These are phyloP conservation scores for Neotoxoptera formosana DNA, from an alignment of 1,140 invertebrate species.

Conservation along the genomic window DNA sequence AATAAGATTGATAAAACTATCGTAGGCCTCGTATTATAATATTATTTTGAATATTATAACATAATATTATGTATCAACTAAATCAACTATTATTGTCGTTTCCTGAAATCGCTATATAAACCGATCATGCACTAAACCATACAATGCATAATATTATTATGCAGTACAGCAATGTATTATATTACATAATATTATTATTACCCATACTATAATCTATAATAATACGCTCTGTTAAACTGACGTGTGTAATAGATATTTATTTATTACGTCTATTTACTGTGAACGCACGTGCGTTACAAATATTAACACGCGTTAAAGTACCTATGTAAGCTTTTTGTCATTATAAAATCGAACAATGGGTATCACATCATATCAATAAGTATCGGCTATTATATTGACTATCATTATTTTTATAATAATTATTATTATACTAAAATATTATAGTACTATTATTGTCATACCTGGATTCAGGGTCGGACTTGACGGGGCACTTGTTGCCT, in stretches of 20 bases:
- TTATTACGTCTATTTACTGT: background rate
- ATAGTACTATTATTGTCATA: constrained; percentile 30
- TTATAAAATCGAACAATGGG: background rate
- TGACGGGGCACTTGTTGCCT: constrained; percentile 58
- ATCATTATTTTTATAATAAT: background rate
- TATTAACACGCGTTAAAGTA: background rate
- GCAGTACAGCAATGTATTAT: background rate
- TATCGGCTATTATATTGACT: background rate
- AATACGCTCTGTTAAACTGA: background rate
- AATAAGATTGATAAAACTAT: background rate
- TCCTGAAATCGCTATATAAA: background rate
- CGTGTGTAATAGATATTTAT: background rate
- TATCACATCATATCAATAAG: background rate
- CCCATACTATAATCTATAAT: background rate
- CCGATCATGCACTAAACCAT: background rate
- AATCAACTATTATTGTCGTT: background rate
- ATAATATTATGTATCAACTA: background rate
- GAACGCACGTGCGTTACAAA: background rate
- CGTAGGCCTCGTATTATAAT: background rate
- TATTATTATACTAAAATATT: background rate
- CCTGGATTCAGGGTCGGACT: constrained; percentile 53
- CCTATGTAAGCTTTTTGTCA: background rate
- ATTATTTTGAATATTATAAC: background rate
- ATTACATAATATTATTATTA: background rate
- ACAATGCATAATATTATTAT: background rate